These are phyloP conservation scores for Hydropsyche betteni DNA, from an alignment of 2,888 invertebrate species.

Conservation along the genomic window DNA sequence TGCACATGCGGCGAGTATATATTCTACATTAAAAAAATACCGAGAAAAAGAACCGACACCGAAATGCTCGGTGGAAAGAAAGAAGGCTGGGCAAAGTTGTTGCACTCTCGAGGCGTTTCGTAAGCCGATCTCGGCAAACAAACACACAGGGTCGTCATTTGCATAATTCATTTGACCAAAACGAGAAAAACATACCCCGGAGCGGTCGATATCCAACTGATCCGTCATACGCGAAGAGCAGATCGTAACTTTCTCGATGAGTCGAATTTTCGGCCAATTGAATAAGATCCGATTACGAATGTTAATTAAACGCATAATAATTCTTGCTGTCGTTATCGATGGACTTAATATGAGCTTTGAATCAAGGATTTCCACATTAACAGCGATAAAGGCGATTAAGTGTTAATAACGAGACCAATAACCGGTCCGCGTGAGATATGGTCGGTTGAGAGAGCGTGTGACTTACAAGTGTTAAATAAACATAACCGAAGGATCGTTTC, in stretches of 20 bases:
- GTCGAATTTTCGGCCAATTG: background rate
- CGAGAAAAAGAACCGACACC: constrained; percentile 10
- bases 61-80: constrained; percentile 9
- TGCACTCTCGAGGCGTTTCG: constrained; percentile 38
- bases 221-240: background rate
- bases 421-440: constrained; percentile 9
- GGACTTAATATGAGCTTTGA: too few species aligned
- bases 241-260: background rate
- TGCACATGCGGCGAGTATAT: too few species aligned
- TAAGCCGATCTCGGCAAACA: constrained; percentile 36
- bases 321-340: too few species aligned
- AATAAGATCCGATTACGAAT: background rate
- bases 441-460: constrained; percentile 22
- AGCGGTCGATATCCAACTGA: background rate
- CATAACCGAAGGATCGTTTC: constrained; percentile 11
- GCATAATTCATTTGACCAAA: constrained; percentile 28
- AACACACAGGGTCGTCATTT: constrained; percentile 25
- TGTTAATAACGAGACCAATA: background rate
- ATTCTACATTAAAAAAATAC: constrained; percentile 1
- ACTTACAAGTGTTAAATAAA: constrained; percentile 23
- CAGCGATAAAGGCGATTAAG: background rate
- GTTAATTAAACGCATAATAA: background rate
- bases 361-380: too few species aligned
- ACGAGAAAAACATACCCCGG: background rate
- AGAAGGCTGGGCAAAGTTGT: constrained; percentile 27